Percentiles rank a stretch among this genome's conserved stretches.
Conservation (phyloP, 2,113 vertebrate species). For the Poecile atricapillus region DNA sequence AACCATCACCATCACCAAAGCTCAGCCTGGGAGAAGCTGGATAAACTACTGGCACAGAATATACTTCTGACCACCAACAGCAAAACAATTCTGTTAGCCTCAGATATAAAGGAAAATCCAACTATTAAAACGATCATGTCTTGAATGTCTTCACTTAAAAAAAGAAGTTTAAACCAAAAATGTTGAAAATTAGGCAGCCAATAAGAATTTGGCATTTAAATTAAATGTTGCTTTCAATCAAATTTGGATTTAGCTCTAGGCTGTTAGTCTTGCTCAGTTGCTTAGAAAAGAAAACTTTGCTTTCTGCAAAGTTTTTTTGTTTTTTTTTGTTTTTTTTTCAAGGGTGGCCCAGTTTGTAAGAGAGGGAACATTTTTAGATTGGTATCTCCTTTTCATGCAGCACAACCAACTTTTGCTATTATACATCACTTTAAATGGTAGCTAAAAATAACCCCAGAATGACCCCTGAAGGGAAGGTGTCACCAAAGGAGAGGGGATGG, state of each 20-base stretch:
- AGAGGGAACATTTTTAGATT: not conserved
- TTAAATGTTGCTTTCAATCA: not conserved
- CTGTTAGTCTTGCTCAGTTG: not conserved
- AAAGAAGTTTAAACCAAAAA: not conserved
- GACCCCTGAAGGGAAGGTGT: not conserved
- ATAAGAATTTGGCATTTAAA: not conserved
- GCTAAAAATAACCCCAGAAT: not conserved
- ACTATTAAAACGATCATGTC: not conserved
- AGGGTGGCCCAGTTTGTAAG: not conserved
- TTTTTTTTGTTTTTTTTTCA: not conserved
- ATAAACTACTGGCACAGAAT: not conserved
- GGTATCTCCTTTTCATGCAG: not conserved
- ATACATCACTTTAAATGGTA: not conserved
- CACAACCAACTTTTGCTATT: not conserved
- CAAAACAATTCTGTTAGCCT: not conserved
- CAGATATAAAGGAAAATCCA: not conserved
- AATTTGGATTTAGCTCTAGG: not conserved
- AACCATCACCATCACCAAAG: not conserved
- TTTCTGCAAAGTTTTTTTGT: not conserved
- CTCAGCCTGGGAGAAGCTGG: not conserved
- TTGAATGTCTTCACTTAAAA: not conserved
- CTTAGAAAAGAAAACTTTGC: not conserved
- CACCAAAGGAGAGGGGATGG: not conserved
- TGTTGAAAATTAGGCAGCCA: not conserved
- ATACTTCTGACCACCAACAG: not conserved